Evolutionary conservation across 2,113 vertebrate species (phyloP).

Genomic region (Zingel zingel): DNA sequence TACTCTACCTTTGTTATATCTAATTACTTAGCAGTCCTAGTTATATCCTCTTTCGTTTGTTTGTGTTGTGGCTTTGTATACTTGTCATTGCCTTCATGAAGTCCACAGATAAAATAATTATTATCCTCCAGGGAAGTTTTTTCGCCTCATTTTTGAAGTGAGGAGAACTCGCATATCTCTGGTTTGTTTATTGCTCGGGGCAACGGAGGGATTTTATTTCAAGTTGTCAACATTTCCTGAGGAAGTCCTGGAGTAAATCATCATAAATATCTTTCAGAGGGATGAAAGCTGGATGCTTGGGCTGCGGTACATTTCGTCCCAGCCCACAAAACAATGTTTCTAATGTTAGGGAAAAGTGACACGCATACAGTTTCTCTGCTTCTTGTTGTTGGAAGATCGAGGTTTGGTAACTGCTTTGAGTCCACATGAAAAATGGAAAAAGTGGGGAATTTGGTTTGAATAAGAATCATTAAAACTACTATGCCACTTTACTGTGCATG

Average conservation of each 20-base stretch:
- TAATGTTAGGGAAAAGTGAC: constrained; percentile 29
- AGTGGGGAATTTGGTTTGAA: not conserved
- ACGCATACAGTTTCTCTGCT: constrained; percentile 9
- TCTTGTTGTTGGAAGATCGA: not conserved
- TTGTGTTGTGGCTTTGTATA: constrained; percentile 26
- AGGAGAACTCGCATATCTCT: constrained; percentile 55
- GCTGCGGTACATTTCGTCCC: constrained; percentile 24
- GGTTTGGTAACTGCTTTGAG: not conserved
- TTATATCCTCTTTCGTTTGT: constrained; percentile 25
- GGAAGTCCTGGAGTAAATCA: constrained; percentile 78
- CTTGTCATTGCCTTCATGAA: constrained; percentile 39
- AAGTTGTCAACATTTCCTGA: constrained; percentile 83
- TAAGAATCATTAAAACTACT: not conserved
- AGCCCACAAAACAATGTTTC: constrained; percentile 39
- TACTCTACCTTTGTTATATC: constrained; percentile 41
- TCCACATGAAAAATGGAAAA: not conserved
- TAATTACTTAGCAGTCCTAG: constrained; percentile 46
- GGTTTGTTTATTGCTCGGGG: constrained; percentile 74
- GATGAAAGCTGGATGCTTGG: constrained; percentile 59
- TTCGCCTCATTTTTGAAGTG: constrained; percentile 60
- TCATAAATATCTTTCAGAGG: constrained; percentile 69
- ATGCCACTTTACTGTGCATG: not conserved
- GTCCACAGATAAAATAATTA: constrained; percentile 56
- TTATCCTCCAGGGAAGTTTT: constrained; percentile 30
- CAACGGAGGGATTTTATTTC: constrained; percentile 72